These are phyloP conservation scores for Netelia inedita DNA, from an alignment of 2,888 invertebrate species.

Conservation along the genomic window DNA sequence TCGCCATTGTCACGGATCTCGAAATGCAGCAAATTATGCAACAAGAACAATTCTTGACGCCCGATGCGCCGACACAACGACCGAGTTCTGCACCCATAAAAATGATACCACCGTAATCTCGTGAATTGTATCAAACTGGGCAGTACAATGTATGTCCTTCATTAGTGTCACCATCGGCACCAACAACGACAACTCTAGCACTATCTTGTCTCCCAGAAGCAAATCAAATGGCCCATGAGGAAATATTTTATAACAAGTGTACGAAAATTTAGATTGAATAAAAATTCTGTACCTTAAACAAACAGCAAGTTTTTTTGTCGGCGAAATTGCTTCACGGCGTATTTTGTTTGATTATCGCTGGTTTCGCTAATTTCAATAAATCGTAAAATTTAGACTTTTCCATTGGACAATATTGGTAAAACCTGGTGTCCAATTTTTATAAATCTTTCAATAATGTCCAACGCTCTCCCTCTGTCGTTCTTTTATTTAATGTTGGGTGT, in stretches of 20 bases:
- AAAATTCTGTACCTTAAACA: not conserved
- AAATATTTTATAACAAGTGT: not conserved
- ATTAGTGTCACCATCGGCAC: conserved; percentile 19
- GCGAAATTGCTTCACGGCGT: conserved; percentile 7
- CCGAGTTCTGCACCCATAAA: not conserved
- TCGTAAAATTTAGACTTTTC: not conserved
- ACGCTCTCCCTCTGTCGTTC: not conserved
- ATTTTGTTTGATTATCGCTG: not conserved
- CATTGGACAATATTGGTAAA: not conserved
- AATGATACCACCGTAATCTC: no score
- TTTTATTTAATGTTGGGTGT: conserved; percentile 6
- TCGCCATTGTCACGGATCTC: conserved; percentile 48
- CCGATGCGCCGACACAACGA: not conserved
- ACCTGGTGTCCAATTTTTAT: no score
- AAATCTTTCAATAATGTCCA: no score
- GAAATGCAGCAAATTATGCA: conserved; percentile 60
- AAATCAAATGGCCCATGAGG: not conserved
- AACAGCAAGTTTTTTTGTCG: not conserved
- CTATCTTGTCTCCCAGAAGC: not conserved
- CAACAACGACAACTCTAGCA: conserved; percentile 4
- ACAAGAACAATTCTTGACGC: conserved; percentile 30
- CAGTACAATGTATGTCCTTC: no score
- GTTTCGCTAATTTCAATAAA: not conserved
- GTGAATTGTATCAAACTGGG: no score
- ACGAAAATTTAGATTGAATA: not conserved